These are phyloP conservation scores for Felis chaus DNA, from an alignment of 2,113 vertebrate genomes.

Conservation along the genomic window DNA sequence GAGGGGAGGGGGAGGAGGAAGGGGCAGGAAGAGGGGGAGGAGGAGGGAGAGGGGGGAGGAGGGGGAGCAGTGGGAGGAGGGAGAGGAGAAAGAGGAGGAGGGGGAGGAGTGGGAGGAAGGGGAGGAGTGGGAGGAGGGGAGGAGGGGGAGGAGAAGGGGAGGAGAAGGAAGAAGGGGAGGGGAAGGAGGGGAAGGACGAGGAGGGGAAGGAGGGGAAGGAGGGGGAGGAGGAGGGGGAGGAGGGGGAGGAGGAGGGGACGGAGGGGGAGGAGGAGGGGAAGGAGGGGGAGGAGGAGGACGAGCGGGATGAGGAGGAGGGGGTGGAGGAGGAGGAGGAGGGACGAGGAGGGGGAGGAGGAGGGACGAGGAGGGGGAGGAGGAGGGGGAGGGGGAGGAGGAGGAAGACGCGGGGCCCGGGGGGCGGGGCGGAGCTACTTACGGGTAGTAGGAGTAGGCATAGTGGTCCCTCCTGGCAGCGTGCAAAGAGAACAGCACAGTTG, in stretches of 20 bases:
- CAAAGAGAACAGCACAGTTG: constrained; percentile 81
- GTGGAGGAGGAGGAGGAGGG: too few relatives aligned
- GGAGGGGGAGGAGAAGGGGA: too few relatives aligned
- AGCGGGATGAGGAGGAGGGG: neutral
- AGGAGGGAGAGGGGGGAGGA: accelerated
- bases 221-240: neutral
- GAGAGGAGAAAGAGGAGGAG: neutral
- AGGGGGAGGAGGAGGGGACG: neutral
- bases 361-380: accelerated
- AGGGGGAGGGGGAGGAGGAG: neutral
- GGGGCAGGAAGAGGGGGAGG: too few relatives aligned
- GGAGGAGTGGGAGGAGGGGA: too few relatives aligned
- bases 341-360: neutral
- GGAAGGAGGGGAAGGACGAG: accelerated
- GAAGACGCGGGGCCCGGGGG: accelerated
- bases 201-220: too few relatives aligned
- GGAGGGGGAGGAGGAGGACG: accelerated
- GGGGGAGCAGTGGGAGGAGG: too few relatives aligned
- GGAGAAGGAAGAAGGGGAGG: too few relatives aligned
- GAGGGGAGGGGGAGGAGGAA: too few relatives aligned
- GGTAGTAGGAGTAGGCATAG: constrained; percentile 98
- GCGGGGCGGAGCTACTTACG: constrained; percentile 89
- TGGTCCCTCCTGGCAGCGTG: constrained; percentile 95
- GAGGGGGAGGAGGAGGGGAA: neutral
- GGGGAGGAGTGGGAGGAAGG: too few relatives aligned